A percentile compares a stretch with the other conserved stretches of the same genome.
phyloP scores from a whole-genome alignment of 2,113 vertebrate genomes.

The Toxotes jaculatrix region DNA sequence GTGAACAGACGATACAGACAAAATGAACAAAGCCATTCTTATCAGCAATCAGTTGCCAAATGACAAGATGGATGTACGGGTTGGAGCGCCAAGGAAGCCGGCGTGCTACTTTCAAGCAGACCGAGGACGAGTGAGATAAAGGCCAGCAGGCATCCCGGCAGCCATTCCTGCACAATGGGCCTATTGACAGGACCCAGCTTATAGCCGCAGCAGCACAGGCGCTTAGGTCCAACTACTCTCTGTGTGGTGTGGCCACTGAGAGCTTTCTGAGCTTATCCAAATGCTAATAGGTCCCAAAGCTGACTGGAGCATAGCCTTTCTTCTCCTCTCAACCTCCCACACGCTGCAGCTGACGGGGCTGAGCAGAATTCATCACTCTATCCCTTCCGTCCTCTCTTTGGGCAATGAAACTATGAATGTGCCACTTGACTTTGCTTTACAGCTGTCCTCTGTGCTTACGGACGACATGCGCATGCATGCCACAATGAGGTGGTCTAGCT shows the following conservation, averaged over 20 bases:
- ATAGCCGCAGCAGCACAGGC: constrained; percentile 62
- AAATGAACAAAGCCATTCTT: constrained; percentile 72
- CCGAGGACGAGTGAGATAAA: constrained; percentile 64
- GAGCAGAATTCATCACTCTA: constrained; percentile 71
- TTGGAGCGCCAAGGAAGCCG: constrained; percentile 58
- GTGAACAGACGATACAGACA: constrained; percentile 64
- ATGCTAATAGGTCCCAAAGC: constrained; percentile 84
- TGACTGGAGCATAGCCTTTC: constrained; percentile 75
- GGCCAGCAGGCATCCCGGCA: constrained; percentile 66
- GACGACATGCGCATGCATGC: constrained; percentile 49
- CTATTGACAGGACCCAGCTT: constrained; percentile 78
- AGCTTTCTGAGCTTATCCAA: constrained; percentile 81
- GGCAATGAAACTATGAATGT: constrained; percentile 75
- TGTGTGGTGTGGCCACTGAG: constrained; percentile 75
- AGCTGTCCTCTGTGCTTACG: constrained; percentile 73
- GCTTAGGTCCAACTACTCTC: constrained; percentile 66
- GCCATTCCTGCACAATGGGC: constrained; percentile 74
- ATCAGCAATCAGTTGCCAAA: constrained; percentile 67
- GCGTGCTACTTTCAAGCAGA: constrained; percentile 65
- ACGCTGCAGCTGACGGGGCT: constrained; percentile 73
- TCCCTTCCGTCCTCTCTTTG: constrained; percentile 60
- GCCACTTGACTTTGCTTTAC: constrained; percentile 79
- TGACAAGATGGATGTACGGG: constrained; percentile 62
- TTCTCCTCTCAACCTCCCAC: constrained; percentile 80
- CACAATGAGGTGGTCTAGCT: constrained; percentile 69